These are phyloP conservation scores for Rhopalosiphum padi DNA, from an alignment of 1,140 invertebrate genomes.

Conservation along the genomic window DNA sequence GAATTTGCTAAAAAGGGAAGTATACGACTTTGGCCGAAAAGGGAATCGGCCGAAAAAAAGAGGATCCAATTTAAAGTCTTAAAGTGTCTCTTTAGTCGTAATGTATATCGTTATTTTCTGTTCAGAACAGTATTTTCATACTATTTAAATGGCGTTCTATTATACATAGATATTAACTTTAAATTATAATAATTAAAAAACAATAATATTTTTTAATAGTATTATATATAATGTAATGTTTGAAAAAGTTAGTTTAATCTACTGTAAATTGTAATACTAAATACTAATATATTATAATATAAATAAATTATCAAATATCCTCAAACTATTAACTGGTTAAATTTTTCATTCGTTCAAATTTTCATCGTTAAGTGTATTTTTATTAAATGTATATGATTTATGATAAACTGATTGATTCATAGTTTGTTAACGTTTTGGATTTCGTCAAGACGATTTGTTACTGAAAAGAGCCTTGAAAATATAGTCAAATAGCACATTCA, in stretches of 20 bases:
- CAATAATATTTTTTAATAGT: background rate
- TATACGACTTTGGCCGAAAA: no score
- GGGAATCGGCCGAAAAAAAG: no score
- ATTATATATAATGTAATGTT: background rate
- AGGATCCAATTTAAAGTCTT: no score
- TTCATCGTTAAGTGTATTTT: background rate
- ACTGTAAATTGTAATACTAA: background rate
- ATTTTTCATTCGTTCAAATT: background rate
- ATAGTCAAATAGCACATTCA: background rate
- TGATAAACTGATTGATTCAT: background rate
- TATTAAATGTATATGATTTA: background rate
- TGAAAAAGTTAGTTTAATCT: background rate
- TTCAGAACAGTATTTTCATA: no score
- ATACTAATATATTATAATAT: background rate
- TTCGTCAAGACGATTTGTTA: background rate
- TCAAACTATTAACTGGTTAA: background rate
- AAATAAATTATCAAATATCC: background rate
- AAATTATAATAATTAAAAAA: no score
- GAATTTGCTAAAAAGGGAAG: no score
- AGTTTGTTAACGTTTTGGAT: background rate
- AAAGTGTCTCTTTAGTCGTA: no score
- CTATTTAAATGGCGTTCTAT: no score
- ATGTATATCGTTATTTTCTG: no score
- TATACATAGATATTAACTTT: no score
- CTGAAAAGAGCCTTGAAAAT: background rate